phyloP scores from a whole-genome alignment of 2,797 vertebrate species.

The Tachyglossus aculeatus region DNA sequence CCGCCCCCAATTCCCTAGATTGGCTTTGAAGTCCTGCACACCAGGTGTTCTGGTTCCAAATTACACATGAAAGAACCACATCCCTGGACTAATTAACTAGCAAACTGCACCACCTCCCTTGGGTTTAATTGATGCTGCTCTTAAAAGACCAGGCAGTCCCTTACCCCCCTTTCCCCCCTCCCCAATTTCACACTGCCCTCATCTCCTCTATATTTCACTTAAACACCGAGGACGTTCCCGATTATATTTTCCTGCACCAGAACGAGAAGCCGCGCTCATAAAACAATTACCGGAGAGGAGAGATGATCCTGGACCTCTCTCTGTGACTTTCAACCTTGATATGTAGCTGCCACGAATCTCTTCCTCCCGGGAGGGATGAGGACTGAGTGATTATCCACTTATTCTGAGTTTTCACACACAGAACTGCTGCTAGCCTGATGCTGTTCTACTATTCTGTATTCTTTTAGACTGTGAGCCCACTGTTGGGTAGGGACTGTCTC shows the following conservation, averaged over 20 bases:
- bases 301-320: not conserved
- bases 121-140: constrained; percentile 78
- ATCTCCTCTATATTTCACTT: constrained; percentile 65
- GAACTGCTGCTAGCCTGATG: constrained; percentile 54
- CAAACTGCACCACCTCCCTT: constrained; percentile 78
- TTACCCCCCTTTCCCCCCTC: constrained; percentile 57
- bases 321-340: not conserved
- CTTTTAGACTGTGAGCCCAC: no score
- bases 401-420: constrained; percentile 53
- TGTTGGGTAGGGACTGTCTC: not conserved
- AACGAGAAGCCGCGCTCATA: constrained; percentile 50
- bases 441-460: constrained; percentile 1
- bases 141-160: constrained; percentile 72
- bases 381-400: constrained; percentile 44
- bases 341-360: constrained; percentile 31
- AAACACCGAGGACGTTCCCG: constrained; percentile 56
- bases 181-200: constrained; percentile 62
- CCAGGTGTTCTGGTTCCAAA: constrained; percentile 85
- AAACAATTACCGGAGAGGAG: constrained; percentile 43
- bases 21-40: constrained; percentile 82
- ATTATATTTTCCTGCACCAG: constrained; percentile 38
- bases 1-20: no score
- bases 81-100: constrained; percentile 84
- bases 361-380: constrained; percentile 28
- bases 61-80: constrained; percentile 85